Conservation (phyloP, 2,797 vertebrate genomes). For the Molothrus aeneus region DNA sequence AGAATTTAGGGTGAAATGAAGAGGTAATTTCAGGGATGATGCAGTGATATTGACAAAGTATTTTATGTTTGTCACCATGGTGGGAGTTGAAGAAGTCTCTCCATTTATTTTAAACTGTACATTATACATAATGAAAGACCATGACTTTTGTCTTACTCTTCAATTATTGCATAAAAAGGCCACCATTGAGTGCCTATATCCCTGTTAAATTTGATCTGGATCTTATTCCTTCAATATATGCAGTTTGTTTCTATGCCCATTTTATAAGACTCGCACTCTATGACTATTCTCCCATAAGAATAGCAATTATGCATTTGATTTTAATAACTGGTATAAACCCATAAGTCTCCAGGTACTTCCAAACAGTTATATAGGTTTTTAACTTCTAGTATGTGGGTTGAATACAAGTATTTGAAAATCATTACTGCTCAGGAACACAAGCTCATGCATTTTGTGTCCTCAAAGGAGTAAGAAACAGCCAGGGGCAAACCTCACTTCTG, state of each 20-base stretch:
- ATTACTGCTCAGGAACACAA: neutral
- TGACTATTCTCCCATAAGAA: conserved; percentile 32
- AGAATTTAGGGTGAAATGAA: neutral
- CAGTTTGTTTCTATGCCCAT: conserved; percentile 49
- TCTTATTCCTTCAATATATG: conserved; percentile 39
- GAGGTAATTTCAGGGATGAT: neutral
- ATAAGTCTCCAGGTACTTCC: conserved; percentile 30
- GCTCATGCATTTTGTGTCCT: neutral
- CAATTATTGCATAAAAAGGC: conserved; percentile 41
- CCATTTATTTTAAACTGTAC: neutral
- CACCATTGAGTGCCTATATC: neutral
- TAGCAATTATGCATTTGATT: conserved; percentile 49
- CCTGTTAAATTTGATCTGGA: conserved; percentile 39
- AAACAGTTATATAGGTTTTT: conserved; percentile 15
- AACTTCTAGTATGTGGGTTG: neutral
- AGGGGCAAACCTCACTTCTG: neutral
- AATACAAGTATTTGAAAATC: conserved; percentile 22
- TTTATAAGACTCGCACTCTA: conserved; percentile 53
- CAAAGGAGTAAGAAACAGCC: neutral
- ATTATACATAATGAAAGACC: conserved; percentile 60
- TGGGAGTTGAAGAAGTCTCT: conserved; percentile 1
- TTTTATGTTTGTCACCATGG: conserved; percentile 20
- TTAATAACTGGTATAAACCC: neutral
- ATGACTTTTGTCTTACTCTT: conserved; percentile 59
- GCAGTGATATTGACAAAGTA: neutral